Evolutionary conservation across 2,797 vertebrate genomes (phyloP), one percentile per base, ranked within the genome.

Genomic region (Lagorchestes hirsutus): DNA sequence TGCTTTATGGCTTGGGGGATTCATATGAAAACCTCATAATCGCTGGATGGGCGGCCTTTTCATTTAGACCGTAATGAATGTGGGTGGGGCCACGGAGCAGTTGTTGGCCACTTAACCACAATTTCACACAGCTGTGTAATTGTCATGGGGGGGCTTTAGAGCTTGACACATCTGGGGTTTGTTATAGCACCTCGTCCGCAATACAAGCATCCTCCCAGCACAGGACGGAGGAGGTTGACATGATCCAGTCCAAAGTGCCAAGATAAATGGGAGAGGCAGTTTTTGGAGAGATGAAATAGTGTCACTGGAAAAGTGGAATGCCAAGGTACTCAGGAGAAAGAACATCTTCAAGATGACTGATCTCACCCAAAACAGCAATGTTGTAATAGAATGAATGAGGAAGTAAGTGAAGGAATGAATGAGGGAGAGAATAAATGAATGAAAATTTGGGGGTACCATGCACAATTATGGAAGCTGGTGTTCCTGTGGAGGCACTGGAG

Each of bases 1-100:
- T 97, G 98, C 98, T 98, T 96, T 96, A 97, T 96, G 98, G 98
- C 98, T 98, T 98, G 24, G 95, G 98, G 98, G 98, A 98, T 98
- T 98, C 97, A 91, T 93, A 97, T 34, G 92, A 98, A 98, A 98
- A 96, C 97, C 97, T 98, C 98, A 98, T 98, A 98, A 98, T 98
- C 93, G 95, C 98, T 91, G 82, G 97, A 97, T 97, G 97, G 97
- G 92, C 94, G 90, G 98, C 98, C 98, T 98, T 96, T 98, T 97
- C 98, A 13, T 97, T 98, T 98, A 98, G 92, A 98, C 97, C 97
- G 96, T 97, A 98, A 98, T 98, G 97, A 95, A 93, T 95, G 97
- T 98, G 98, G 98, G 98, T 96, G 98, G 98, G 98, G 98, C 94
- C 97, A 97, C 96, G 95, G 94, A 97, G 97, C 97, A 98, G 98